phyloP scores from a whole-genome alignment of 1,140 invertebrate species.

The Drosophila gunungcola region DNA sequence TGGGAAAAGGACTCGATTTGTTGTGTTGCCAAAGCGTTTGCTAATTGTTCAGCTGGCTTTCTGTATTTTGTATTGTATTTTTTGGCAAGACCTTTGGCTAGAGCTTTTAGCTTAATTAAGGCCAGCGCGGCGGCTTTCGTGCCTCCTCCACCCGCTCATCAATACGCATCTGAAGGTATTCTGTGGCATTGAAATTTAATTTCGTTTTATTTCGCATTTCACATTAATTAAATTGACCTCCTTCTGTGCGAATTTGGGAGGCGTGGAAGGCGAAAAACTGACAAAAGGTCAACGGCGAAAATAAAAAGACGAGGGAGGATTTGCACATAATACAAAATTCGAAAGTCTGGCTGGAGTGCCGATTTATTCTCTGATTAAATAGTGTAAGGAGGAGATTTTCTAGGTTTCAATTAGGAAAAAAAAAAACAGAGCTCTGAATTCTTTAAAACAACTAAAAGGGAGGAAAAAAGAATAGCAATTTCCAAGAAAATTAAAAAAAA shows the following conservation, averaged over 20 bases:
- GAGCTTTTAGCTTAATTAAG: slow-evolving; percentile 71
- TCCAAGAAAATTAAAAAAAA: not conserved
- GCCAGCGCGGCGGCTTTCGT: slow-evolving; percentile 13
- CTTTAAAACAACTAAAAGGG: no score
- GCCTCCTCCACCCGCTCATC: slow-evolving; percentile 11
- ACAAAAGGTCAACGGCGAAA: slow-evolving; percentile 22
- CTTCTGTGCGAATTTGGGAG: slow-evolving; percentile 2
- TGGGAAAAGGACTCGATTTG: slow-evolving; percentile 13
- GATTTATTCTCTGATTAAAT: not conserved
- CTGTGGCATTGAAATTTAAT: slow-evolving; percentile 37
- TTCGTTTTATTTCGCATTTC: slow-evolving; percentile 46
- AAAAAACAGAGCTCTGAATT: no score
- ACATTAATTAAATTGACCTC: slow-evolving; percentile 68
- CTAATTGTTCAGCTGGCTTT: slow-evolving; percentile 37
- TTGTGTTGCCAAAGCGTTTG: slow-evolving; percentile 10
- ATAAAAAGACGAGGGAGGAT: not conserved
- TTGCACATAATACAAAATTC: slow-evolving; percentile 7
- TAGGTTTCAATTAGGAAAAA: not conserved
- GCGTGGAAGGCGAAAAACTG: not conserved
- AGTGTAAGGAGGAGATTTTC: not conserved
- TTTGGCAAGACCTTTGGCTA: slow-evolving; percentile 12
- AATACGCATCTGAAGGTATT: slow-evolving; percentile 14
- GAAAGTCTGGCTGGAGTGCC: not conserved
- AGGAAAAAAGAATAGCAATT: no score
- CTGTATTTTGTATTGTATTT: slow-evolving; percentile 1